Conservation (phyloP, 2,113 vertebrate genomes). For the Scomber japonicus region DNA sequence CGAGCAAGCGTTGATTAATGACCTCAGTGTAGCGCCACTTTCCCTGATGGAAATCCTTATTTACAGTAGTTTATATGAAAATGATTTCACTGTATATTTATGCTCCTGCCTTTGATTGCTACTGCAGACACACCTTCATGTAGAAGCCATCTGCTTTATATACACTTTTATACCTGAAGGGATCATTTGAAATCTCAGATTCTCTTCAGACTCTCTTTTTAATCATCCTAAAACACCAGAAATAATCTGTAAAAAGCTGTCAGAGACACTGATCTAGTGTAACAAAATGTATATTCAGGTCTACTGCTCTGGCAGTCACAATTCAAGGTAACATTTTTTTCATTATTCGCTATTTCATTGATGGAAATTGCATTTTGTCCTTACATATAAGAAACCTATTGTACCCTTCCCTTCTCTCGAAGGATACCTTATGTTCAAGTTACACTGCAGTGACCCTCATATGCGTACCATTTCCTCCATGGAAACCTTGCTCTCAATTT, state of each 20-base stretch:
- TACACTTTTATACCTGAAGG: slow-evolving; percentile 12
- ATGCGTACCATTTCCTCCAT: slow-evolving; percentile 50
- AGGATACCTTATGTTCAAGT: slow-evolving; percentile 26
- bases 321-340: slow-evolving; percentile 6
- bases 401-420: slow-evolving; percentile 21
- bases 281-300: slow-evolving; percentile 22
- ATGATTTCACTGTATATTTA: slow-evolving; percentile 29
- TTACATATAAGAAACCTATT: slow-evolving; percentile 34
- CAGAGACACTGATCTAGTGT: not conserved
- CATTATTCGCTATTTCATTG: slow-evolving; percentile 13
- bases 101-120: slow-evolving; percentile 35
- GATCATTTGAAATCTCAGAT: slow-evolving; percentile 2
- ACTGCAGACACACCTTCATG: not conserved
- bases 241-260: not conserved
- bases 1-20: slow-evolving; percentile 70
- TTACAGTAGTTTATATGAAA: slow-evolving; percentile 61
- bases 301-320: not conserved
- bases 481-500: slow-evolving; percentile 51
- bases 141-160: not conserved
- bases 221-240: not conserved
- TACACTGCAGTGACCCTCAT: slow-evolving; percentile 37
- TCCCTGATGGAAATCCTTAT: slow-evolving; percentile 60
- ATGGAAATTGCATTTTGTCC: slow-evolving; percentile 1
- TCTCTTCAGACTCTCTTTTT: not conserved
- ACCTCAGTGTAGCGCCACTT: slow-evolving; percentile 46